Conservation (phyloP, 1,140 invertebrate genomes). For the Scaptomyza graminum region DNA sequence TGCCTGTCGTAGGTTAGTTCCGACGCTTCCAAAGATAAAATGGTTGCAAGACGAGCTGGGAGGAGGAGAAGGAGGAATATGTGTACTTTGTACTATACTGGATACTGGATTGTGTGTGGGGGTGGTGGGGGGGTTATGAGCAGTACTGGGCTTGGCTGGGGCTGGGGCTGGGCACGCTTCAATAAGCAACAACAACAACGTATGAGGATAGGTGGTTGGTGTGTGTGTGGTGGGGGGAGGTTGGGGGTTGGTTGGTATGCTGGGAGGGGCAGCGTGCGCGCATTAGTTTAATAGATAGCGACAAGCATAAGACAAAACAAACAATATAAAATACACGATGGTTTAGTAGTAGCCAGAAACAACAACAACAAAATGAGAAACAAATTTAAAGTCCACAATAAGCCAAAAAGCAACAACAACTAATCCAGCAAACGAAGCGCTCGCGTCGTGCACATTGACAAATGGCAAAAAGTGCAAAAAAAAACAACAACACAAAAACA, state of each 20-base stretch:
- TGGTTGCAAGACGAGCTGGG: no score
- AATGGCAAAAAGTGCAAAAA: constrained; percentile 21
- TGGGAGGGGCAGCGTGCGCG: constrained; percentile 28
- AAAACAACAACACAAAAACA: constrained; percentile 17
- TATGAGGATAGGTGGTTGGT: not conserved
- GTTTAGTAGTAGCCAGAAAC: constrained; percentile 12
- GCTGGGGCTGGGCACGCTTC: constrained; percentile 37
- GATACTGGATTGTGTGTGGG: not conserved
- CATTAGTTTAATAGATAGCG: constrained; percentile 47
- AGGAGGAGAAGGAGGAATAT: not conserved
- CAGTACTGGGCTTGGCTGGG: not conserved
- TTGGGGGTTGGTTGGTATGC: not conserved
- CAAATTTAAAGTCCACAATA: constrained; percentile 55
- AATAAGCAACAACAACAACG: constrained; percentile 13
- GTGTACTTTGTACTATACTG: not conserved
- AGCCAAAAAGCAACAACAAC: constrained; percentile 49
- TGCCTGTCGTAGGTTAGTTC: constrained; percentile 59
- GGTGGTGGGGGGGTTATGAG: not conserved
- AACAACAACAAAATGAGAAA: constrained; percentile 28
- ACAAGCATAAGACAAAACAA: constrained; percentile 51
- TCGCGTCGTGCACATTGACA: constrained; percentile 44
- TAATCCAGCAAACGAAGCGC: constrained; percentile 46
- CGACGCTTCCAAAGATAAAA: not conserved
- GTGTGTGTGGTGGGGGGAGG: not conserved
- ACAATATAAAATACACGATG: constrained; percentile 37